Conservation (phyloP, 2,888 invertebrate species). For the Dynastes maya region DNA sequence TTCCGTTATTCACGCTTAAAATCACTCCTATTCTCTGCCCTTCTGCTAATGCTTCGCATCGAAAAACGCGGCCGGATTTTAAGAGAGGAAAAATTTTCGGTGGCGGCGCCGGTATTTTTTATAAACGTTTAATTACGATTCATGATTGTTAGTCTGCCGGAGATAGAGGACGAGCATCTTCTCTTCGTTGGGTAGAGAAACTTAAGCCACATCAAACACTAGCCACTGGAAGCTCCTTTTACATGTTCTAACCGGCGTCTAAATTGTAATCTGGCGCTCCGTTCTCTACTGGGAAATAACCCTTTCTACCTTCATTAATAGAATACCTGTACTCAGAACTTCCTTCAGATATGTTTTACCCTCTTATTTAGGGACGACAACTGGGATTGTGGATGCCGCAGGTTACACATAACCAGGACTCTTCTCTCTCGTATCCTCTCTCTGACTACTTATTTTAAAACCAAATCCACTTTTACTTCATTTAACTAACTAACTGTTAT, state of each 20-base stretch:
- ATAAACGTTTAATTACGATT: too few relatives aligned
- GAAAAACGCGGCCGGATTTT: too few relatives aligned
- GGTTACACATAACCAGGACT: slow-evolving; percentile 43
- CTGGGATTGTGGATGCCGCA: slow-evolving; percentile 55
- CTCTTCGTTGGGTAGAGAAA: slow-evolving; percentile 18
- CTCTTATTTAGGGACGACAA: slow-evolving; percentile 58
- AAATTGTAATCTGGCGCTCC: slow-evolving; percentile 43
- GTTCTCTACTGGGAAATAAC: slow-evolving; percentile 45
- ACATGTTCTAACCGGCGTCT: slow-evolving; percentile 43
- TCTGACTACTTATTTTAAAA: slow-evolving; percentile 45
- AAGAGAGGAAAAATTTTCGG: too few relatives aligned
- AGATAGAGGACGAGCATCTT: slow-evolving; percentile 15
- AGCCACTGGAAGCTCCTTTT: slow-evolving; percentile 37
- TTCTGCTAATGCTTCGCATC: too few relatives aligned
- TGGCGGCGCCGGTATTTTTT: too few relatives aligned
- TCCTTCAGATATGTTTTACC: slow-evolving; percentile 59
- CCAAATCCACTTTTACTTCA: slow-evolving; percentile 48
- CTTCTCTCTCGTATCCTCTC: slow-evolving; percentile 6
- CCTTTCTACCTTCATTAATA: slow-evolving; percentile 60
- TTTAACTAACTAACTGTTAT: slow-evolving; percentile 53
- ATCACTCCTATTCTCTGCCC: background rate
- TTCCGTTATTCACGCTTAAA: slow-evolving; percentile 21
- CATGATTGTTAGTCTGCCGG: slow-evolving; percentile 47
- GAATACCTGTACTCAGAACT: slow-evolving; percentile 60
- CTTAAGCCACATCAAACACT: slow-evolving; percentile 49